Evolutionary conservation across 1,140 invertebrate species (phyloP).

Genomic region (Pissodes strobi): DNA sequence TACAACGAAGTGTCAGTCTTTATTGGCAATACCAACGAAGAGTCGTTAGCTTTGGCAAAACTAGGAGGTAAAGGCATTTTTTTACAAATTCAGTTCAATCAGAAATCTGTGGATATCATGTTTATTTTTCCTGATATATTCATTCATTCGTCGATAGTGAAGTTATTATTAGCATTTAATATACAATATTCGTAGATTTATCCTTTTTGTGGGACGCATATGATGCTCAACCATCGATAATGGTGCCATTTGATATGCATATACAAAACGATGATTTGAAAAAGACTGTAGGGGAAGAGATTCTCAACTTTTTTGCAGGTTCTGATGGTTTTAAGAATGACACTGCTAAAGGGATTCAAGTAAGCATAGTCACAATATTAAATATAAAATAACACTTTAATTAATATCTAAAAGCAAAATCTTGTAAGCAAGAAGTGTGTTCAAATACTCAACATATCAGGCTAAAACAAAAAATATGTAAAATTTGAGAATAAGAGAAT

Average conservation of each 20-base stretch:
- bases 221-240: slow-evolving; percentile 9
- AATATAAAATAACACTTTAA: too few relatives aligned
- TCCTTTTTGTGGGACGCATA: slow-evolving; percentile 17
- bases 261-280: not conserved
- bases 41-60: slow-evolving; percentile 16
- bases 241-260: slow-evolving; percentile 31
- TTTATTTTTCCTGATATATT: too few relatives aligned
- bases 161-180: too few relatives aligned
- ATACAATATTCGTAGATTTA: slow-evolving; percentile 3
- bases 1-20: slow-evolving; percentile 23
- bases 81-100: too few relatives aligned
- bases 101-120: too few relatives aligned
- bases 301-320: slow-evolving; percentile 6
- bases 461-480: too few relatives aligned
- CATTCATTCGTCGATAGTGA: too few relatives aligned
- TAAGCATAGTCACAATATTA: slow-evolving; percentile 1
- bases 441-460: too few relatives aligned
- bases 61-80: slow-evolving; percentile 4
- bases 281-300: slow-evolving; percentile 6
- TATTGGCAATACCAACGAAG: slow-evolving; percentile 33
- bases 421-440: too few relatives aligned
- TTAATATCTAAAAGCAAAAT: too few relatives aligned
- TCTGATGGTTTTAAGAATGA: slow-evolving; percentile 11
- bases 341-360: slow-evolving; percentile 13
- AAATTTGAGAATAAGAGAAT: too few relatives aligned